Conservation (phyloP, 1,140 invertebrate species). For the Gryon sp. region DNA sequence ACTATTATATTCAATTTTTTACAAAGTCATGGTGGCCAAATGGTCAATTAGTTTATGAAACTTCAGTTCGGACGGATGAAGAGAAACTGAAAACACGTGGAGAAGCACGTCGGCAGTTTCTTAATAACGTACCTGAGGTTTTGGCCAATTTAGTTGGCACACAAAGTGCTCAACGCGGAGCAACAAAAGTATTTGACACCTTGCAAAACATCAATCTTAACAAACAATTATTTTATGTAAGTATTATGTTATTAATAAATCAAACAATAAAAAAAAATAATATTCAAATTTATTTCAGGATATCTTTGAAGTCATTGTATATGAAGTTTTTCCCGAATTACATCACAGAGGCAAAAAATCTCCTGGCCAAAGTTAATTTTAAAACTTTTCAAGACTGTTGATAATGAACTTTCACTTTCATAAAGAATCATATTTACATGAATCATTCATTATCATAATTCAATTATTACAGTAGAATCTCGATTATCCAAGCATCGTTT, state of each 20-base stretch:
- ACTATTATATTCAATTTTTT: slow-evolving; percentile 91
- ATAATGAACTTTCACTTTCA: slow-evolving; percentile 9
- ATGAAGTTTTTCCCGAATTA: slow-evolving; percentile 88
- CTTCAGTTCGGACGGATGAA: slow-evolving; percentile 80
- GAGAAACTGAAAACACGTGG: slow-evolving; percentile 85
- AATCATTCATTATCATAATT: not conserved
- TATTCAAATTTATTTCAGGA: slow-evolving; percentile 81
- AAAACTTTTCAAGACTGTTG: slow-evolving; percentile 34
- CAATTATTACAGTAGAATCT: too few species aligned
- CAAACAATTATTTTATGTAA: slow-evolving; percentile 95
- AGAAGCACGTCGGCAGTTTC: slow-evolving; percentile 84
- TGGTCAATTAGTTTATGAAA: slow-evolving; percentile 83
- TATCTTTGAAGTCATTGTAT: slow-evolving; percentile 85
- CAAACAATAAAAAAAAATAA: not conserved
- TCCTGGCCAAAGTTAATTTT: slow-evolving; percentile 39
- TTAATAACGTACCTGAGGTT: slow-evolving; percentile 88
- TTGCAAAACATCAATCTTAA: slow-evolving; percentile 92
- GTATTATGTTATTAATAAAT: slow-evolving; percentile 70
- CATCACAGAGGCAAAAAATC: slow-evolving; percentile 73
- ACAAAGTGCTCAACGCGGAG: slow-evolving; percentile 89
- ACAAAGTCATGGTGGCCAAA: slow-evolving; percentile 94
- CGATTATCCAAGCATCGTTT: too few species aligned
- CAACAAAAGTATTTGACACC: slow-evolving; percentile 92
- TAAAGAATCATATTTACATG: slow-evolving; percentile 14
- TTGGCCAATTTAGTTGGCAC: slow-evolving; percentile 91